Conservation (phyloP, 2,797 vertebrate species). For the Prionace glauca region DNA sequence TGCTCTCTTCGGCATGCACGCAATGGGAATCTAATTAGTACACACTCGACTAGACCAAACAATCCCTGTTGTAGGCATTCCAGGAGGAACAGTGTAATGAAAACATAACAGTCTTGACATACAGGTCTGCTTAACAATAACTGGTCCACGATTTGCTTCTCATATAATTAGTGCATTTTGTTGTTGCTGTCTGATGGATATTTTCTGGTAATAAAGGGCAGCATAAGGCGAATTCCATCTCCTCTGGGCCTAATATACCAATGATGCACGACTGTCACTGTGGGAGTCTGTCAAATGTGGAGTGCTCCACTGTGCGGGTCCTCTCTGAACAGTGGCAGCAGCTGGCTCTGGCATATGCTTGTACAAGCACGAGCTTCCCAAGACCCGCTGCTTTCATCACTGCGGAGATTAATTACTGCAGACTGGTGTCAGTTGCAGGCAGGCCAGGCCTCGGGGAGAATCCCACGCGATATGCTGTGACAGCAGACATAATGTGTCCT, state of each 20-base stretch:
- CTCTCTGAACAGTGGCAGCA: slow-evolving; percentile 55
- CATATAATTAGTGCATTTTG: slow-evolving; percentile 41
- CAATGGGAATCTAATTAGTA: slow-evolving; percentile 31
- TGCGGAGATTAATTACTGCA: slow-evolving; percentile 64
- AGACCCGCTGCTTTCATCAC: slow-evolving; percentile 57
- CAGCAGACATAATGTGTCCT: slow-evolving; percentile 48
- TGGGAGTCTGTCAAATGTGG: slow-evolving; percentile 52
- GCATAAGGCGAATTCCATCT: slow-evolving; percentile 48
- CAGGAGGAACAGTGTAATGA: slow-evolving; percentile 18
- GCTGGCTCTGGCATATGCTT: slow-evolving; percentile 65
- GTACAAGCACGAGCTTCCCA: slow-evolving; percentile 57
- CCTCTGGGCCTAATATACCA: slow-evolving; percentile 45
- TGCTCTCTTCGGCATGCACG: not conserved
- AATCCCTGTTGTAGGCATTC: slow-evolving; percentile 24
- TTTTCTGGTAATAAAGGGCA: slow-evolving; percentile 65
- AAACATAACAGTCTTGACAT: slow-evolving; percentile 35
- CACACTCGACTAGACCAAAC: not conserved
- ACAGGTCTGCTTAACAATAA: slow-evolving; percentile 29
- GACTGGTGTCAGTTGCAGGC: slow-evolving; percentile 59
- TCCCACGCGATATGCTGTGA: slow-evolving; percentile 57
- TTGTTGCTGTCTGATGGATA: slow-evolving; percentile 58
- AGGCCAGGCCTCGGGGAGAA: slow-evolving; percentile 55
- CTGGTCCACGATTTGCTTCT: slow-evolving; percentile 9
- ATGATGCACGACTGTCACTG: slow-evolving; percentile 54
- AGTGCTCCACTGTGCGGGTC: slow-evolving; percentile 49